Base-by-base conservation (phyloP, 2,797 vertebrate species). In the Pangasius mekongensis region DNA sequence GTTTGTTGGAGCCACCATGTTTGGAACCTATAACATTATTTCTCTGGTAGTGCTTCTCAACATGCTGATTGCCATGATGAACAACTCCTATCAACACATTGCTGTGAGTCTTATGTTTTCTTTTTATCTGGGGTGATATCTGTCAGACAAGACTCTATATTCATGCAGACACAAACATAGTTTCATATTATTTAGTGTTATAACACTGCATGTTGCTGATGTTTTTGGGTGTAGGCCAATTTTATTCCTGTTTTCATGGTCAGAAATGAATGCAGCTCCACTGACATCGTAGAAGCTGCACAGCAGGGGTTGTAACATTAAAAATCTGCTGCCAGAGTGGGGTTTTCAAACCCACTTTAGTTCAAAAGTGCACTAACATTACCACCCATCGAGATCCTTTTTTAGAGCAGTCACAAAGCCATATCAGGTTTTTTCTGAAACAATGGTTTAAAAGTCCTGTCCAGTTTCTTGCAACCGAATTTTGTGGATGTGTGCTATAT, bases 51-150 rank as follows among this genome's bases (percentile, higher is more conserved):
- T 99, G 87, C 96, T 99, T 36, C 97, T 99, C 91, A 99, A 99
- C 95, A 99, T 99, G 99, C 93, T 99, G 86, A 99, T 99, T 90
- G 98, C 99, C 87, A 99, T 99, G 98, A 99, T 99, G 98, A 99
- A 99, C 95, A 99, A 99, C 93, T 99, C 99, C 80, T 99, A 99
- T 91, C 99, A 99, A 93, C 98, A 99, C 89, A 99, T 99, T 89
- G 98, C 99, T 86, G 98, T 99, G 94, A 96, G 96, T 90, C 30
- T 36, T 71, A 27, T 62, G 80, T 82, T 43, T 54, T 33, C 22
- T 3, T 22, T 60, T 64, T 33, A 2, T 10, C 24, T n/a, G 47
- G 0, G 27, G 11, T 54, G 14, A 49, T 54, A 58, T 60, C 66
- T 74, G 27, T 69, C 30, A 47, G 36, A 24, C 60, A 14, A 8